A percentile compares a stretch with the other conserved stretches of the same genome.
phyloP scores from a whole-genome alignment of 2,888 invertebrate genomes.

The Drymonia ruficornis region DNA sequence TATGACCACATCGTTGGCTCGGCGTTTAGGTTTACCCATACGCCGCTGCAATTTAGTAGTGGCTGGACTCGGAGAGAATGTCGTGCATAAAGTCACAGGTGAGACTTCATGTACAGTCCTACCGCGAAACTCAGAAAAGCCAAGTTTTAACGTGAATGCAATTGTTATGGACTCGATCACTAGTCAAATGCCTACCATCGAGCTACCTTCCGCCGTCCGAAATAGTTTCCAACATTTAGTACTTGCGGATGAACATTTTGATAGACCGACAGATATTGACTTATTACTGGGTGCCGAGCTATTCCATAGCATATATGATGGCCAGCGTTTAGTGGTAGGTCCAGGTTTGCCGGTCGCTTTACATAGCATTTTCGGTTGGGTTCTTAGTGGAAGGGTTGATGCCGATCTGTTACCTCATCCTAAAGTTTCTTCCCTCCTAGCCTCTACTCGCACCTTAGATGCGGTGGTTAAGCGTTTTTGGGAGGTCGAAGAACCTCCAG shows the following conservation, averaged over 20 bases:
- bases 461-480: neutral
- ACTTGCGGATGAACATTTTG: neutral
- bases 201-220: neutral
- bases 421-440: neutral
- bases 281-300: neutral
- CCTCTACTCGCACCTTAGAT: neutral
- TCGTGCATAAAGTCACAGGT: no score
- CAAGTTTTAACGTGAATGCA: no score
- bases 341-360: neutral
- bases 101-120: no score
- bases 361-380: neutral
- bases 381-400: neutral
- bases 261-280: neutral
- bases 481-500: neutral
- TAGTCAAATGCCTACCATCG: neutral
- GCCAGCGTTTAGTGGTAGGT: neutral
- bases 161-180: neutral
- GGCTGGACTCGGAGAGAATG: neutral
- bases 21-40: conserved; percentile 6
- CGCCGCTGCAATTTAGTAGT: conserved; percentile 4
- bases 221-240: neutral
- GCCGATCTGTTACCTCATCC: neutral
- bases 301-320: neutral
- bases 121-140: no score
- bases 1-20: conserved; percentile 2